phyloP scores from a whole-genome alignment of 2,113 vertebrate genomes.

The human (Homo sapiens) region DNA sequence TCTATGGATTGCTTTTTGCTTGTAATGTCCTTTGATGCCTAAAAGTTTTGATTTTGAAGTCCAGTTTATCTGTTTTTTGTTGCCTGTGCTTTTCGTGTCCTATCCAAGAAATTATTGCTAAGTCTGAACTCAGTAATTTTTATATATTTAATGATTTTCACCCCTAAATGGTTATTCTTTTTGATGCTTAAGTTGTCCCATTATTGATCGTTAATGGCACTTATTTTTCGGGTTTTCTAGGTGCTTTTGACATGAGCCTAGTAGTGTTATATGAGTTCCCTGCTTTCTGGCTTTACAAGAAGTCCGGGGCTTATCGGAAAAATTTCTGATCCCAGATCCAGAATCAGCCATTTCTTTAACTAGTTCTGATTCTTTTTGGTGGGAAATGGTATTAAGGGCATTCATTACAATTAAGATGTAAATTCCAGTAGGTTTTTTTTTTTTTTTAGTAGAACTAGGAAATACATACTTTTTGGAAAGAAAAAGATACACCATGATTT shows the following conservation, averaged over 20 bases:
- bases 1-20: background rate
- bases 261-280: background rate
- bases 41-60: conserved; percentile 15
- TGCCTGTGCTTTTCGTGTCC: background rate
- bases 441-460: background rate
- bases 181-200: background rate
- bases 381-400: background rate
- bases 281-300: background rate
- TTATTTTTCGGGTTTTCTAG: background rate
- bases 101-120: background rate
- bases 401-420: background rate
- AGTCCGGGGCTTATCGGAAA: background rate
- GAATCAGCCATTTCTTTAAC: background rate
- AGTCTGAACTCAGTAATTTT: background rate
- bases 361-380: background rate
- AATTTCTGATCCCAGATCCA: background rate
- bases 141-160: background rate
- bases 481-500: background rate
- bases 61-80: background rate
- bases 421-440: background rate
- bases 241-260: background rate
- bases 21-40: background rate
- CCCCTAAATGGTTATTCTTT: background rate
- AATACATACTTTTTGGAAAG: background rate
- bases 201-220: background rate